Conservation (phyloP, 2,888 invertebrate genomes). For the Troides aeacus region DNA sequence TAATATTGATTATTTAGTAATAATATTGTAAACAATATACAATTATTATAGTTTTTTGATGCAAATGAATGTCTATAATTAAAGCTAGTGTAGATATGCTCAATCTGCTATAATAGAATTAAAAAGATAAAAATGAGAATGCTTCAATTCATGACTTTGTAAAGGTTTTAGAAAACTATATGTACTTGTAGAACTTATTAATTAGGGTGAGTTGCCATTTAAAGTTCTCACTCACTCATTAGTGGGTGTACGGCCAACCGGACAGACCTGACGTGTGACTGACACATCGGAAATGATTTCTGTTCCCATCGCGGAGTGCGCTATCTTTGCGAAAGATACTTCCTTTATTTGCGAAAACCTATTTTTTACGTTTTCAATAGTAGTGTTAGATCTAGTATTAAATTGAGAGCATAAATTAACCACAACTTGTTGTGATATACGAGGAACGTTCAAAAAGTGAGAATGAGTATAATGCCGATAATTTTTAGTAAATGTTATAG, state of each 20-base stretch:
- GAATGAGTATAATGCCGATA: too few relatives aligned
- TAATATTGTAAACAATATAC: too few relatives aligned
- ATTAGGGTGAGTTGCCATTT: conserved; percentile 34
- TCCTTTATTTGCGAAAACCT: conserved; percentile 12
- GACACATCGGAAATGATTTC: conserved; percentile 76
- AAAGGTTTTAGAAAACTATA: background rate
- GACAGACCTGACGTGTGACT: conserved; percentile 64
- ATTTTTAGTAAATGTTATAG: too few relatives aligned
- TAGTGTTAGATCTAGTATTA: background rate
- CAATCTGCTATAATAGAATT: too few relatives aligned
- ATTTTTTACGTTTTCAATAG: background rate
- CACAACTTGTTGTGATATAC: background rate
- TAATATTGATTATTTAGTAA: too few relatives aligned
- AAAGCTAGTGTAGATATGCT: too few relatives aligned
- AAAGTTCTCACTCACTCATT: conserved; percentile 64
- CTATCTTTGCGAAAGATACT: conserved; percentile 59
- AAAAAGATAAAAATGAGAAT: too few relatives aligned
- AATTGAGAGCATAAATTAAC: background rate
- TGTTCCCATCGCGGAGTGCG: conserved; percentile 56
- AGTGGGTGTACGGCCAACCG: conserved; percentile 58
- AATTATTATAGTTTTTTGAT: too few relatives aligned
- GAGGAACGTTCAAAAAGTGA: too few relatives aligned
- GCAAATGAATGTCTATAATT: too few relatives aligned
- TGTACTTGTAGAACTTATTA: conserved; percentile 11
- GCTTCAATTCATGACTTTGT: background rate